Evolutionary conservation across 2,888 invertebrate species (phyloP).

Genomic region (Meganola albula): DNA sequence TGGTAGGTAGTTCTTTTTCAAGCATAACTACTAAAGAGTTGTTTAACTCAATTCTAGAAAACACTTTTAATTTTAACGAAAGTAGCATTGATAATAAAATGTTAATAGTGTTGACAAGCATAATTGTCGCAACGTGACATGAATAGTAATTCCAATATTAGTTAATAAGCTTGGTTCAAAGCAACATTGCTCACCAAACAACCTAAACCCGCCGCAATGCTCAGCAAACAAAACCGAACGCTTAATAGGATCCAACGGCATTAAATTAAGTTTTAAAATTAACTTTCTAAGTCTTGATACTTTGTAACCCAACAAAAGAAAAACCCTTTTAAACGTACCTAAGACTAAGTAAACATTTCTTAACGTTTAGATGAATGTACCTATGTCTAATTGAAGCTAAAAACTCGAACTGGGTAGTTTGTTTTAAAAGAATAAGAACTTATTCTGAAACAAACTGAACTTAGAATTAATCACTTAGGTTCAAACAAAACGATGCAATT

Average conservation of each 20-base stretch:
- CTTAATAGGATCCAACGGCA: constrained; percentile 40
- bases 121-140: constrained; percentile 50
- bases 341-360: no score
- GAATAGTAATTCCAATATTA: constrained; percentile 53
- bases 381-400: no score
- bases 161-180: constrained; percentile 31
- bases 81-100: constrained; percentile 31
- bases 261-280: constrained; percentile 43
- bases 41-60: no score
- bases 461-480: no score
- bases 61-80: no score
- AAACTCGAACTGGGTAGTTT: no score
- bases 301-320: constrained; percentile 26
- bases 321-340: constrained; percentile 16
- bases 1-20: no score
- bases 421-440: no score
- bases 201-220: constrained; percentile 23
- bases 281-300: constrained; percentile 33
- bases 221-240: constrained; percentile 41
- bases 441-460: no score
- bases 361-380: no score
- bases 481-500: no score
- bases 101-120: constrained; percentile 41
- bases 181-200: constrained; percentile 5
- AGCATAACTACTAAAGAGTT: no score